Conservation (phyloP, 1,140 invertebrate species). For the Trissolcus basalis region DNA sequence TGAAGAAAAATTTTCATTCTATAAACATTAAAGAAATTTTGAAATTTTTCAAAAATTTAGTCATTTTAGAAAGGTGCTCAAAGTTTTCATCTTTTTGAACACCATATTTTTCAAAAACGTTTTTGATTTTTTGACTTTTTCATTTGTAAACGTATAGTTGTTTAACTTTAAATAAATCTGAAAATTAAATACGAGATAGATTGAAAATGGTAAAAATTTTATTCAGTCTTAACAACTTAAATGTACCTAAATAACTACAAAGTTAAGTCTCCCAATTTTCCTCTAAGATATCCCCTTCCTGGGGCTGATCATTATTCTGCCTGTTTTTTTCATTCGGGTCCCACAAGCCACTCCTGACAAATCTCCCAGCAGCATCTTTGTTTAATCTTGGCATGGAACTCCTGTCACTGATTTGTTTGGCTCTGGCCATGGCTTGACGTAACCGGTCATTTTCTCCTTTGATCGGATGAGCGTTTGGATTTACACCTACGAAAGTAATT, state of each 20-base stretch:
- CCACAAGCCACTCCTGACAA: slow-evolving; percentile 74
- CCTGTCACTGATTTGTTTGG: slow-evolving; percentile 72
- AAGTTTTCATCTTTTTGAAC: no score
- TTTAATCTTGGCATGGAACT: slow-evolving; percentile 72
- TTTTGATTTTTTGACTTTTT: no score
- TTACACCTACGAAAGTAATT: slow-evolving; percentile 59
- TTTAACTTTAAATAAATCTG: no score
- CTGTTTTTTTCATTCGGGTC: slow-evolving; percentile 39
- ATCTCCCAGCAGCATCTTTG: slow-evolving; percentile 71
- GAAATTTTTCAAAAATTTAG: no score
- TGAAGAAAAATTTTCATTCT: no score
- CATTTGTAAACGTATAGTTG: no score
- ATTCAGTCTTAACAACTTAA: no score
- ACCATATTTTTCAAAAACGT: no score
- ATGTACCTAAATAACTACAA: neutral
- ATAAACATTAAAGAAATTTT: no score
- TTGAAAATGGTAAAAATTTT: no score
- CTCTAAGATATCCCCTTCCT: slow-evolving; percentile 24
- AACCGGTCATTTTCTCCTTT: slow-evolving; percentile 73
- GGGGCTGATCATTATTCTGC: neutral
- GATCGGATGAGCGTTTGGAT: slow-evolving; percentile 68
- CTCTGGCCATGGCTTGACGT: slow-evolving; percentile 69
- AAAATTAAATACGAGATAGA: no score
- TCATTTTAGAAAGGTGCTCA: no score
- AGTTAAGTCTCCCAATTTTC: slow-evolving; percentile 44